Evolutionary conservation across 1,140 invertebrate genomes (phyloP).

Genomic region (Tenebrio molitor): DNA sequence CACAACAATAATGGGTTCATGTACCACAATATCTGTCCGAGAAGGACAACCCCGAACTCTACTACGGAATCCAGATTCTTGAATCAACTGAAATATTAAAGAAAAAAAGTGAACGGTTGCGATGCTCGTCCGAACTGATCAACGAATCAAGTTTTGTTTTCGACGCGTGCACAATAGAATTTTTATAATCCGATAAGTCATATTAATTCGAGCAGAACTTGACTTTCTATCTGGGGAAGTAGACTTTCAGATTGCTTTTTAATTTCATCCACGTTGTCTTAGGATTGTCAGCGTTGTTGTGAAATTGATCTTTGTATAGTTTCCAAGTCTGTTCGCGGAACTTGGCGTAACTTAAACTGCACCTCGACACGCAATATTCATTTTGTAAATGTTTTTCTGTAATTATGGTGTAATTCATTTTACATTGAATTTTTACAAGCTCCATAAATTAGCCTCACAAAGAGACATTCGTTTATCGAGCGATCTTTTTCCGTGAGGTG

Average conservation of each 20-base stretch:
- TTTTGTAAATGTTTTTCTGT: slow-evolving; percentile 42
- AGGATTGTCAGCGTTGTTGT: not conserved
- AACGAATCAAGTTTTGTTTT: too few species aligned
- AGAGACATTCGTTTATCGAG: not conserved
- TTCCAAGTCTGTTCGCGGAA: slow-evolving; percentile 34
- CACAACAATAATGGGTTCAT: slow-evolving; percentile 1
- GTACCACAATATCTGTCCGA: not conserved
- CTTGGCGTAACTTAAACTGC: slow-evolving; percentile 26
- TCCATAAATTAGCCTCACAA: slow-evolving; percentile 12
- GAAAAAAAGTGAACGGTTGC: too few species aligned
- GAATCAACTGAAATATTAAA: too few species aligned
- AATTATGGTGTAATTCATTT: slow-evolving; percentile 44
- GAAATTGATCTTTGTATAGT: slow-evolving; percentile 26
- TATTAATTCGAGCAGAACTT: too few species aligned
- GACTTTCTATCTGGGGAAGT: too few species aligned
- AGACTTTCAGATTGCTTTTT: too few species aligned
- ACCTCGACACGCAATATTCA: slow-evolving; percentile 28
- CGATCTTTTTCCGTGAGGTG: slow-evolving; percentile 6
- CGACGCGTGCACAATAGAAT: too few species aligned
- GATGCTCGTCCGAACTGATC: too few species aligned
- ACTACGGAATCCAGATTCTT: too few species aligned
- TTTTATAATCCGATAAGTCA: too few species aligned
- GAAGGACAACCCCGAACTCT: too few species aligned
- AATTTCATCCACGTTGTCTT: not conserved
- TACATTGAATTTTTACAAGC: slow-evolving; percentile 6